phyloP scores from a whole-genome alignment of 2,888 invertebrate species.

The Pseudolycoriella hygida region DNA sequence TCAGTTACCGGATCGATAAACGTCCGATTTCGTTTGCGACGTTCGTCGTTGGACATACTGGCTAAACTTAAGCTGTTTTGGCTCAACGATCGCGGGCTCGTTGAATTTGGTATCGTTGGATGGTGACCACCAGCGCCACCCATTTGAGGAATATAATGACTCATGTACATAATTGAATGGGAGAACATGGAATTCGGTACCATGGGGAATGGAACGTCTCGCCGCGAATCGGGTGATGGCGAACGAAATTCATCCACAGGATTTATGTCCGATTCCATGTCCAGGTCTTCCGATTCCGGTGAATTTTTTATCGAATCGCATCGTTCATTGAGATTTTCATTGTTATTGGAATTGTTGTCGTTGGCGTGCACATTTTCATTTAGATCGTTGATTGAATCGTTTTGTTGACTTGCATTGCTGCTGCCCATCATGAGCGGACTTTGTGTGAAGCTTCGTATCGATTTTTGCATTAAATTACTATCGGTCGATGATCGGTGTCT shows the following conservation, averaged over 20 bases:
- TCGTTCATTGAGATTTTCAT: slow-evolving; percentile 27
- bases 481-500: slow-evolving; percentile 18
- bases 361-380: slow-evolving; percentile 13
- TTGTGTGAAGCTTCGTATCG: slow-evolving; percentile 5
- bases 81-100: slow-evolving; percentile 29
- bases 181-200: slow-evolving; percentile 79
- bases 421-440: background rate
- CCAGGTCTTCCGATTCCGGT: slow-evolving; percentile 21
- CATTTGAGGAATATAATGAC: slow-evolving; percentile 58
- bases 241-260: slow-evolving; percentile 27
- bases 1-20: slow-evolving; percentile 99
- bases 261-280: slow-evolving; percentile 27
- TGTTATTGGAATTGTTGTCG: slow-evolving; percentile 16
- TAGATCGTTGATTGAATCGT: slow-evolving; percentile 12
- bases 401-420: background rate
- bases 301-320: slow-evolving; percentile 13
- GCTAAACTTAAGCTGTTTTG: slow-evolving; percentile 42
- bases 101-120: slow-evolving; percentile 3
- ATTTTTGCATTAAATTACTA: slow-evolving; percentile 7
- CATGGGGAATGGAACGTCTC: slow-evolving; percentile 60
- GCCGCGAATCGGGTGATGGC: slow-evolving; percentile 27
- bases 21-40: slow-evolving; percentile 88
- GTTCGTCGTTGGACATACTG: slow-evolving; percentile 59
- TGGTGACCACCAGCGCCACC: slow-evolving; percentile 24
- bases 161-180: slow-evolving; percentile 84